Evolutionary conservation across 1,140 invertebrate species (phyloP).

Genomic region (Anoplolepis gracilipes): DNA sequence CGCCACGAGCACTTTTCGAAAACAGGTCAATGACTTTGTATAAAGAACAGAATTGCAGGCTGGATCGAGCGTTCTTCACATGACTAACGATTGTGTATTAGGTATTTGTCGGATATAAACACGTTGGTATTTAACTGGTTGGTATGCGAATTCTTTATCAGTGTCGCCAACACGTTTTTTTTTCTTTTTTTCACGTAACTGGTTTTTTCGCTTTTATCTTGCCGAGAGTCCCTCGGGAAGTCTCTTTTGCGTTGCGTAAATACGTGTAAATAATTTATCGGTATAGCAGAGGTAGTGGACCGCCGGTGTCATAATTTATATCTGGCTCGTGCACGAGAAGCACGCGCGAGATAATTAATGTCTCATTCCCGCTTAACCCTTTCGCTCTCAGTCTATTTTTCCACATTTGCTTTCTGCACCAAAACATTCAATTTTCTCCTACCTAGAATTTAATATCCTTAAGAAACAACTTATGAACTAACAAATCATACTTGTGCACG

Average conservation of each 20-base stretch:
- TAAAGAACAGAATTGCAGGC: background rate
- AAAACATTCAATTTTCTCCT: background rate
- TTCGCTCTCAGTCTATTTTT: conserved; percentile 15
- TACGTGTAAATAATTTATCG: conserved; percentile 72
- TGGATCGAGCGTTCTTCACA: background rate
- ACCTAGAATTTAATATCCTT: background rate
- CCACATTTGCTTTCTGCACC: background rate
- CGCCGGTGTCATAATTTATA: conserved; percentile 61
- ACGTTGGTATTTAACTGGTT: conserved; percentile 15
- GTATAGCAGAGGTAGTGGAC: conserved; percentile 39
- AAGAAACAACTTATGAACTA: background rate
- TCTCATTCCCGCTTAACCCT: conserved; percentile 44
- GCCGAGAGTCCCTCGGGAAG: conserved; percentile 25
- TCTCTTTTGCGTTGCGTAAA: conserved; percentile 48
- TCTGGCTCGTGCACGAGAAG: conserved; percentile 49
- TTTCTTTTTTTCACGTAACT: conserved; percentile 61
- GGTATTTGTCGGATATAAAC: conserved; percentile 59
- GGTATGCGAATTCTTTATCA: conserved; percentile 58
- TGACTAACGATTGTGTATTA: conserved; percentile 59
- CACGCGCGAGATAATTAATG: conserved; percentile 66
- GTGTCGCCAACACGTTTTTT: conserved; percentile 39
- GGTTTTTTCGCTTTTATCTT: conserved; percentile 71
- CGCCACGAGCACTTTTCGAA: background rate
- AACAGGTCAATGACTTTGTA: conserved; percentile 24
- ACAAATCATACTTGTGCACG: background rate